phyloP scores from a whole-genome alignment of 1,140 invertebrate genomes.

The Drosophila subobscura region DNA sequence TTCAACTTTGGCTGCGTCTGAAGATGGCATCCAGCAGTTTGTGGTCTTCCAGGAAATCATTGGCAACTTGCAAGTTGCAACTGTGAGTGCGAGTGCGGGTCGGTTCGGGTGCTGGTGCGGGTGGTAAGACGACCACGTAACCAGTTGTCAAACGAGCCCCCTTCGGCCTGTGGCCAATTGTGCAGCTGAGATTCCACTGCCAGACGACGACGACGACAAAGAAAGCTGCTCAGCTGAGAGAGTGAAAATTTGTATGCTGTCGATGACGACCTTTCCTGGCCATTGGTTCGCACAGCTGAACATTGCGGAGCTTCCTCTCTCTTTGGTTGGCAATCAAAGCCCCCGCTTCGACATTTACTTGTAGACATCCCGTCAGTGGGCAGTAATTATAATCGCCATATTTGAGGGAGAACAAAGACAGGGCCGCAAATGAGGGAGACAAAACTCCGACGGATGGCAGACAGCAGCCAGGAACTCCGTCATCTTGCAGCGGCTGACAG shows the following conservation, averaged over 20 bases:
- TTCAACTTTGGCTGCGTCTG: slow-evolving; percentile 20
- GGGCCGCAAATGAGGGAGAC: background rate
- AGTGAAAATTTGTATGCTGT: slow-evolving; percentile 51
- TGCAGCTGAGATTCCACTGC: slow-evolving; percentile 49
- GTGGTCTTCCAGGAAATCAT: slow-evolving; percentile 66
- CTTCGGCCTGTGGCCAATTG: slow-evolving; percentile 64
- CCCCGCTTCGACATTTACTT: slow-evolving; percentile 11
- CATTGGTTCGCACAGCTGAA: slow-evolving; percentile 31
- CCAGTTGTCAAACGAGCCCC: slow-evolving; percentile 75
- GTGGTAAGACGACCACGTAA: slow-evolving; percentile 55
- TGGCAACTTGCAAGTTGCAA: slow-evolving; percentile 7
- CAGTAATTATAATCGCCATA: slow-evolving; percentile 48
- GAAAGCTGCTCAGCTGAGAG: slow-evolving; percentile 45
- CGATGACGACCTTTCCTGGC: slow-evolving; percentile 51
- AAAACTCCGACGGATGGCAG: slow-evolving; percentile 22
- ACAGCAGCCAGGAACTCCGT: slow-evolving; percentile 31
- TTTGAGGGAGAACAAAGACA: slow-evolving; percentile 20
- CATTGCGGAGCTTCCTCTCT: slow-evolving; percentile 6
- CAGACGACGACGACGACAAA: slow-evolving; percentile 19
- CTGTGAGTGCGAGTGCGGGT: slow-evolving; percentile 32
- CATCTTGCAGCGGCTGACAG: slow-evolving; percentile 37
- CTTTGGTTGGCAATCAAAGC: slow-evolving; percentile 11
- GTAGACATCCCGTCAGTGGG: background rate
- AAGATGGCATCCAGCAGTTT: slow-evolving; percentile 70
- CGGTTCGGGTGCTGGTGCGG: slow-evolving; percentile 30